These are phyloP conservation scores for Lampris megalopsis DNA, from an alignment of 2,113 vertebrate species.

Conservation along the genomic window DNA sequence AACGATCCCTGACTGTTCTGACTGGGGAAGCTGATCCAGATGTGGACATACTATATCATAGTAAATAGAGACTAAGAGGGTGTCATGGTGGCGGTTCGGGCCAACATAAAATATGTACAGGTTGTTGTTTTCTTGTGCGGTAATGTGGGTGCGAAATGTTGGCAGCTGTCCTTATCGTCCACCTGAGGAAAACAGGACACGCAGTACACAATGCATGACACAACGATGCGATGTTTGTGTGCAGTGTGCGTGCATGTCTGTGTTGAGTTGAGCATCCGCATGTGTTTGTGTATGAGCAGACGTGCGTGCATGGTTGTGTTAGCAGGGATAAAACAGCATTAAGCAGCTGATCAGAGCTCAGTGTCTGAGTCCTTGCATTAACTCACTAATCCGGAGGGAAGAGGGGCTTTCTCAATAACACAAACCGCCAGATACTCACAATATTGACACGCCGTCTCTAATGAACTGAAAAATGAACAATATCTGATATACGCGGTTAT, in stretches of 20 bases:
- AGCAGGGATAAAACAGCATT: conserved; percentile 75
- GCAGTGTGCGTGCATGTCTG: neutral
- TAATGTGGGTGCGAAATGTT: neutral
- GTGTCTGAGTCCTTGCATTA: conserved; percentile 80
- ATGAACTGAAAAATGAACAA: neutral
- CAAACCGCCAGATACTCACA: neutral
- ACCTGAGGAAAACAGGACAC: neutral
- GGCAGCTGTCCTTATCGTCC: neutral
- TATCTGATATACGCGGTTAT: neutral
- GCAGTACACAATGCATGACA: neutral
- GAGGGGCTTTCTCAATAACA: conserved; percentile 35
- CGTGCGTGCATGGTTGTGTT: conserved; percentile 26
- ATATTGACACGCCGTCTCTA: neutral
- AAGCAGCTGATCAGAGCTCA: conserved; percentile 81
- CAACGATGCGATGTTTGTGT: neutral
- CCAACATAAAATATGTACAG: no score
- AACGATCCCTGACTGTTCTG: conserved; percentile 41
- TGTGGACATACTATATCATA: no score
- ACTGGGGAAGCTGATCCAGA: conserved; percentile 13
- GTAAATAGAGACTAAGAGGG: no score
- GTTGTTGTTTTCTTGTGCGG: neutral
- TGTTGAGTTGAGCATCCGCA: neutral
- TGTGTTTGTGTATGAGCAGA: neutral
- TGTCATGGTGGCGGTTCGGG: no score
- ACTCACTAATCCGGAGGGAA: conserved; percentile 75